Evolutionary conservation across 2,113 vertebrate species (phyloP).

Genomic region (Zosterops pallidus): DNA sequence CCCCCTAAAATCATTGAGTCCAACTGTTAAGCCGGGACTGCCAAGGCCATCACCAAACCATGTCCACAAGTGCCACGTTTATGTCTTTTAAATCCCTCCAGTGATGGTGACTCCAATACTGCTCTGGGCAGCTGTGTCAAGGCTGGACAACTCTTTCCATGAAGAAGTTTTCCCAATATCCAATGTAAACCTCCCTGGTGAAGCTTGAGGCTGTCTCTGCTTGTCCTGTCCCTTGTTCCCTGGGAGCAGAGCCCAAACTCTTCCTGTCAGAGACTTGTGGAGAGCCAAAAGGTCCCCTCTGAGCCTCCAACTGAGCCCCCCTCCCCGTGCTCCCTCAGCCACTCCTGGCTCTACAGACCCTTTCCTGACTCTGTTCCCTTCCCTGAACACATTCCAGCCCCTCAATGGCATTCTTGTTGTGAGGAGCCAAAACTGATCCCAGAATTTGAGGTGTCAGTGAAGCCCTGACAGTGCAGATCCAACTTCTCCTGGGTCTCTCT

Average conservation of each 20-base stretch:
- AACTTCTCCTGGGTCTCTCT: not conserved
- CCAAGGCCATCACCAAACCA: not conserved
- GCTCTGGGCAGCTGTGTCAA: not conserved
- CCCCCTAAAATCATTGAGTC: not conserved
- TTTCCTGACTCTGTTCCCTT: not conserved
- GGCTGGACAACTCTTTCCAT: not conserved
- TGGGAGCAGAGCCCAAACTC: fast-evolving
- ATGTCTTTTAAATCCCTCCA: not conserved
- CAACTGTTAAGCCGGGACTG: not conserved
- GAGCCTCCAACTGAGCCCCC: not conserved
- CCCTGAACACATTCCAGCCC: not conserved
- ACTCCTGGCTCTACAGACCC: not conserved
- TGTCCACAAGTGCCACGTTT: fast-evolving
- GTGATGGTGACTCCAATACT: not conserved
- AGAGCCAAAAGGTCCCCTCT: fast-evolving
- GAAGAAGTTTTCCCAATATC: fast-evolving
- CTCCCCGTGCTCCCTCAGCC: not conserved
- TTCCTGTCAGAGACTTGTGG: not conserved
- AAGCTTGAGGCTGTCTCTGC: fast-evolving
- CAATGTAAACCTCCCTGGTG: not conserved
- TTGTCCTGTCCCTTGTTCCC: not conserved
- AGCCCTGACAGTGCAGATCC: not conserved
- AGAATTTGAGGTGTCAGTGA: not conserved
- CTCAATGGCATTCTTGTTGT: not conserved
- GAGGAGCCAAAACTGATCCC: not conserved